Conservation (phyloP, 2,113 vertebrate genomes). For the Zingel zingel region DNA sequence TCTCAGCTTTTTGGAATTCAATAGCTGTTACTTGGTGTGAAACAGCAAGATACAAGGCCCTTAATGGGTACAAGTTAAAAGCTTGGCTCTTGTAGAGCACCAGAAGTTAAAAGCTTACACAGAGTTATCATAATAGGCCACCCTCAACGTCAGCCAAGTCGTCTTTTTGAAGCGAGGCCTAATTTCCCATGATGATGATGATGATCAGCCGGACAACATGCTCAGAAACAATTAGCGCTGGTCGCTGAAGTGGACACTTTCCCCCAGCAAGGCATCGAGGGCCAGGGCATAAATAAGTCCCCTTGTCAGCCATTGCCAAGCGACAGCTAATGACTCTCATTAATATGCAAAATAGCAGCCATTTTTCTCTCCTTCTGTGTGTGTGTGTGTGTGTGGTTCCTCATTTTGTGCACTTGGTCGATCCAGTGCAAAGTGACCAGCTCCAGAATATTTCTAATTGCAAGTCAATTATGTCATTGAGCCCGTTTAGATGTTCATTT, state of each 20-base stretch:
- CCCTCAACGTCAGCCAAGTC: slow-evolving; percentile 73
- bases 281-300: slow-evolving; percentile 85
- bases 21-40: slow-evolving; percentile 60
- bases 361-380: slow-evolving; percentile 74
- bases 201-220: slow-evolving; percentile 83
- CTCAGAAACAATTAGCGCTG: slow-evolving; percentile 87
- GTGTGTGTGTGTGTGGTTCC: slow-evolving; percentile 45
- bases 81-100: slow-evolving; percentile 74
- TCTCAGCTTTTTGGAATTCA: slow-evolving; percentile 63
- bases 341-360: slow-evolving; percentile 89
- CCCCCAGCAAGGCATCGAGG: slow-evolving; percentile 81
- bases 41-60: slow-evolving; percentile 63
- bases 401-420: slow-evolving; percentile 78
- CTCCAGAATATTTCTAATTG: slow-evolving; percentile 88
- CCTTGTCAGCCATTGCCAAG: slow-evolving; percentile 85
- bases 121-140: slow-evolving; percentile 82
- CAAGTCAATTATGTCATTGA: slow-evolving; percentile 91
- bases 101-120: slow-evolving; percentile 81
- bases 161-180: slow-evolving; percentile 73
- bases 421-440: slow-evolving; percentile 87
- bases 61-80: slow-evolving; percentile 75
- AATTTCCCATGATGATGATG: slow-evolving; percentile 83
- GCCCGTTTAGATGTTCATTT: slow-evolving; percentile 89
- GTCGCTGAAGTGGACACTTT: slow-evolving; percentile 82
- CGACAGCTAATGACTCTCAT: slow-evolving; percentile 88